Evolutionary conservation across 2,888 invertebrate genomes (phyloP).

Genomic region (Thyatira batis): DNA sequence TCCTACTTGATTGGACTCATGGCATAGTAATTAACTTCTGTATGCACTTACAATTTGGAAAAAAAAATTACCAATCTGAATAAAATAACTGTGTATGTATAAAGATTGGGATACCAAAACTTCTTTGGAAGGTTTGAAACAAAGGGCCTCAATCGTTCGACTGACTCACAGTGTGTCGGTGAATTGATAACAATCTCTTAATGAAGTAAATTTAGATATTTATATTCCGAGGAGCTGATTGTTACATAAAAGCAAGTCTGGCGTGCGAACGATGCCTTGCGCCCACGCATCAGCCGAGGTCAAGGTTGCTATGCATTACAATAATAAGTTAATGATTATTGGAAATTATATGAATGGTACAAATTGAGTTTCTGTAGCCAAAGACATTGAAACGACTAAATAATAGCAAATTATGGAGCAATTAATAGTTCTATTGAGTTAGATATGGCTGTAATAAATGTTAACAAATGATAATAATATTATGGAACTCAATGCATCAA

Average conservation of each 20-base stretch:
- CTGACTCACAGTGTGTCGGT: not conserved
- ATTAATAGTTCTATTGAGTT: not conserved
- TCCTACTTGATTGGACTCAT: not conserved
- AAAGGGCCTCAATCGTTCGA: not conserved
- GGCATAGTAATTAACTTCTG: not conserved
- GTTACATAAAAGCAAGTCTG: not conserved
- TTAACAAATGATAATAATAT: not conserved
- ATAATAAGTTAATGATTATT: constrained; percentile 5
- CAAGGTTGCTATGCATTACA: constrained; percentile 5
- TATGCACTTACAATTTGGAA: not conserved
- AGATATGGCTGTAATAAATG: not conserved
- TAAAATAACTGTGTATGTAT: too few relatives aligned
- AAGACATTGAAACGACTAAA: not conserved
- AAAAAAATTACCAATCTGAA: not conserved
- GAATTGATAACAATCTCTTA: constrained; percentile 1
- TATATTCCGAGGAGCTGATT: not conserved
- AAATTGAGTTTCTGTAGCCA: not conserved
- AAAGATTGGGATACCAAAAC: too few relatives aligned
- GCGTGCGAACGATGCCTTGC: constrained; percentile 1
- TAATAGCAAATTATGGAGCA: not conserved
- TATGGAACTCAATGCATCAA: not conserved
- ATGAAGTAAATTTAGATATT: not conserved
- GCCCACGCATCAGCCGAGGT: not conserved
- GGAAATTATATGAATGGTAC: not conserved
- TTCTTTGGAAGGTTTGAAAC: not conserved